Evolutionary conservation across 2,113 vertebrate species (phyloP).

Genomic region (Hydropotes inermis): DNA sequence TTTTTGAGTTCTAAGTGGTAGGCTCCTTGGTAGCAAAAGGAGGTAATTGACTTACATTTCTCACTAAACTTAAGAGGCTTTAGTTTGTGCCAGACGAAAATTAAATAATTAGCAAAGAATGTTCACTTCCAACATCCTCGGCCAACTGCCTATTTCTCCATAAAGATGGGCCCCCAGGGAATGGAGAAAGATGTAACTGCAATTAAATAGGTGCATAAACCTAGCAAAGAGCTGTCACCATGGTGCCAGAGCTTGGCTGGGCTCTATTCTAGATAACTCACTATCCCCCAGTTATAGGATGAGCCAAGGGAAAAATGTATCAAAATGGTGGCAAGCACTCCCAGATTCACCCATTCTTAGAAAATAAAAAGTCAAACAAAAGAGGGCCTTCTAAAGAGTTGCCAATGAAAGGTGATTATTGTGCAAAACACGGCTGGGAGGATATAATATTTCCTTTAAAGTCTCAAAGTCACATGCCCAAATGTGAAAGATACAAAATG

Average conservation of each 20-base stretch:
- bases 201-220: conserved; percentile 75
- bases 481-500: neutral
- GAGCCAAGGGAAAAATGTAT: neutral
- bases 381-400: neutral
- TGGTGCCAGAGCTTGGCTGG: neutral
- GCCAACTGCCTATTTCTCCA: conserved; percentile 78
- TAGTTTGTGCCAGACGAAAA: conserved; percentile 79
- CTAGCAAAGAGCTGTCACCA: conserved; percentile 55
- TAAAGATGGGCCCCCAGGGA: conserved; percentile 76
- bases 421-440: neutral
- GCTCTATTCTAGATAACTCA: neutral
- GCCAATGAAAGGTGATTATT: neutral
- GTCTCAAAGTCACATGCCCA: neutral
- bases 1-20: conserved; percentile 72
- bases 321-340: neutral
- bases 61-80: conserved; percentile 76
- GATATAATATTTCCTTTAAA: neutral
- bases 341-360: neutral
- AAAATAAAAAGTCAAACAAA: neutral
- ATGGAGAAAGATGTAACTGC: conserved; percentile 65
- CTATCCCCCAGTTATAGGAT: too few relatives aligned
- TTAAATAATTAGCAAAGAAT: conserved; percentile 83
- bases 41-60: conserved; percentile 78
- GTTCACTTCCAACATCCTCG: conserved; percentile 77
- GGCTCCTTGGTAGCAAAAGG: conserved; percentile 61